Evolutionary conservation across 2,797 vertebrate genomes (phyloP).

Genomic region (Meriones psammophilus): DNA sequence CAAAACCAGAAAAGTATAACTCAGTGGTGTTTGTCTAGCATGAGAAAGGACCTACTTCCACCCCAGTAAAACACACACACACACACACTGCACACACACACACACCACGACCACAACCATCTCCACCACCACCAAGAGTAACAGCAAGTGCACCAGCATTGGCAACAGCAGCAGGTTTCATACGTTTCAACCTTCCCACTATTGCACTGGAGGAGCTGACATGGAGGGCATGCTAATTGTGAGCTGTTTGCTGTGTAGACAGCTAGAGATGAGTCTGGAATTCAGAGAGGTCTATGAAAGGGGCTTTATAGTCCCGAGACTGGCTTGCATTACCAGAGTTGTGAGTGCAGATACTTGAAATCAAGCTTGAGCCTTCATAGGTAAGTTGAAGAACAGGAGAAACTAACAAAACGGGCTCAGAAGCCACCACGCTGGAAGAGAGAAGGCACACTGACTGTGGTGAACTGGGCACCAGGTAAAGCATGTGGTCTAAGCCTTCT

Average conservation of each 20-base stretch:
- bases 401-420: neutral
- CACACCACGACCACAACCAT: neutral
- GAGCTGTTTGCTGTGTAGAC: neutral
- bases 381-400: neutral
- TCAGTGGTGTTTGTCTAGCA: neutral
- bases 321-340: neutral
- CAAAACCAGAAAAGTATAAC: neutral
- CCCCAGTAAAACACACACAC: neutral
- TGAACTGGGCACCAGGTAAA: neutral
- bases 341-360: neutral
- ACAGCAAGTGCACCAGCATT: neutral
- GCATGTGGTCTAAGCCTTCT: neutral
- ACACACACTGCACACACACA: neutral
- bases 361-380: neutral
- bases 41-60: neutral
- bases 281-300: neutral
- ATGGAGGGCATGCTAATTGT: neutral
- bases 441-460: neutral
- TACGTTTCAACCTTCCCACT: neutral
- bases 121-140: neutral
- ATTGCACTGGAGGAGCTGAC: neutral
- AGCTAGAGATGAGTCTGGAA: neutral
- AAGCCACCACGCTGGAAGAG: neutral
- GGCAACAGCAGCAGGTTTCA: neutral
- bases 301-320: neutral